Conservation (phyloP, 2,797 vertebrate genomes). For the Perodicticus potto region DNA sequence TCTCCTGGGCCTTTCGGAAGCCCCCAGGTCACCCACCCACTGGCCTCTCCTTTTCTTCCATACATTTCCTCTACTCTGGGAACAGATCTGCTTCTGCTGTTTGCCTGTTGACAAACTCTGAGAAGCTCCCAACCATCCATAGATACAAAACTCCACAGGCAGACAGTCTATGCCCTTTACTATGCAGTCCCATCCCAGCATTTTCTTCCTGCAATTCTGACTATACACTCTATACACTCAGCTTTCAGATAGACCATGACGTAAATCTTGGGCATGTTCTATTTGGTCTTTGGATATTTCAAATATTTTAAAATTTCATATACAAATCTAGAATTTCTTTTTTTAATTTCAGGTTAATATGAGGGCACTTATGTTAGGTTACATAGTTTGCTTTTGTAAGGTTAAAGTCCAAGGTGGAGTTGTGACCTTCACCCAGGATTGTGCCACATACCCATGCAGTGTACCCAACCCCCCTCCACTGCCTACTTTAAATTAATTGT, state of each 20-base stretch:
- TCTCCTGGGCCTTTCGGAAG: neutral
- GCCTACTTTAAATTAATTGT: too few species aligned
- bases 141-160: fast-evolving
- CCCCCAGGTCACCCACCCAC: fast-evolving
- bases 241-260: neutral
- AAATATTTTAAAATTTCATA: neutral
- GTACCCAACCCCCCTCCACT: too few species aligned
- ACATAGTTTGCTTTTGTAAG: too few species aligned
- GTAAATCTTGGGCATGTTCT: neutral
- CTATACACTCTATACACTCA: fast-evolving
- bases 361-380: too few species aligned
- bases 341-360: neutral
- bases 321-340: neutral
- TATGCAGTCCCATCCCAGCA: fast-evolving
- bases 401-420: too few species aligned
- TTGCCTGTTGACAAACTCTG: neutral
- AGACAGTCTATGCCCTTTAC: neutral
- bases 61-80: fast-evolving
- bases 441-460: too few species aligned
- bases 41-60: neutral
- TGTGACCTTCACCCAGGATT: too few species aligned
- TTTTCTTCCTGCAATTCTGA: fast-evolving
- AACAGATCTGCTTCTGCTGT: neutral
- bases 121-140: neutral
- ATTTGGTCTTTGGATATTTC: neutral